Evolutionary conservation across 2,888 invertebrate species (phyloP).

Genomic region (Amitus sp.): DNA sequence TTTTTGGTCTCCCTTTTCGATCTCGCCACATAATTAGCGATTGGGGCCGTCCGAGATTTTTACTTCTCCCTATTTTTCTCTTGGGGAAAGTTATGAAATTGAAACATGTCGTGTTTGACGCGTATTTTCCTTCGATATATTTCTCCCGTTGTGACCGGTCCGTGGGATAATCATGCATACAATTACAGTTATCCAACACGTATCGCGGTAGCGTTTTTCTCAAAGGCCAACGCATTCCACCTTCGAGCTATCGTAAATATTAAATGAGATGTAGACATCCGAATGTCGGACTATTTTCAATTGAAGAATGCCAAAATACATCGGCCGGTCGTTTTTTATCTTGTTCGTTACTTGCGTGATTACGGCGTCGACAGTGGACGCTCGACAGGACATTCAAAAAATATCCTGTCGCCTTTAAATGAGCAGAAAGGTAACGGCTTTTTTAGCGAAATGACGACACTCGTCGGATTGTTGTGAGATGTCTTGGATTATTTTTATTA

Average conservation of each 20-base stretch:
- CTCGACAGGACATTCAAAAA: background rate
- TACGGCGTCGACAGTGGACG: background rate
- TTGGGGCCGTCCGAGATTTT: too few relatives aligned
- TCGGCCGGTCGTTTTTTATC: slow-evolving; percentile 8
- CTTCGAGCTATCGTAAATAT: slow-evolving; percentile 26
- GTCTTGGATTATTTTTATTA: too few relatives aligned
- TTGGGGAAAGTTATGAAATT: too few relatives aligned
- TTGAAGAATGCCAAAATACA: slow-evolving; percentile 23
- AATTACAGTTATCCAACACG: slow-evolving; percentile 21
- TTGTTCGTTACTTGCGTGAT: slow-evolving; percentile 4
- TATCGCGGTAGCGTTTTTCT: slow-evolving; percentile 24
- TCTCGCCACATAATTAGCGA: slow-evolving; percentile 1
- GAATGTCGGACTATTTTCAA: slow-evolving; percentile 28
- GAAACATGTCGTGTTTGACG: background rate
- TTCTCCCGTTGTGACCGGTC: background rate
- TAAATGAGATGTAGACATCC: slow-evolving; percentile 23
- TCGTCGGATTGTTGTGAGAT: too few relatives aligned
- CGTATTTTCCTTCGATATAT: background rate
- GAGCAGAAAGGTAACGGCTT: too few relatives aligned
- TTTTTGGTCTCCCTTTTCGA: background rate
- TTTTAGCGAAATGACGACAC: too few relatives aligned
- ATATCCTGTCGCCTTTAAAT: slow-evolving; percentile 1
- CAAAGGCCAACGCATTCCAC: slow-evolving; percentile 25
- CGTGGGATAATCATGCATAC: slow-evolving; percentile 20
- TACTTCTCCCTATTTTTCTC: too few relatives aligned